Evolutionary conservation across 2,888 invertebrate species (phyloP).

Genomic region (Tachina grossa): DNA sequence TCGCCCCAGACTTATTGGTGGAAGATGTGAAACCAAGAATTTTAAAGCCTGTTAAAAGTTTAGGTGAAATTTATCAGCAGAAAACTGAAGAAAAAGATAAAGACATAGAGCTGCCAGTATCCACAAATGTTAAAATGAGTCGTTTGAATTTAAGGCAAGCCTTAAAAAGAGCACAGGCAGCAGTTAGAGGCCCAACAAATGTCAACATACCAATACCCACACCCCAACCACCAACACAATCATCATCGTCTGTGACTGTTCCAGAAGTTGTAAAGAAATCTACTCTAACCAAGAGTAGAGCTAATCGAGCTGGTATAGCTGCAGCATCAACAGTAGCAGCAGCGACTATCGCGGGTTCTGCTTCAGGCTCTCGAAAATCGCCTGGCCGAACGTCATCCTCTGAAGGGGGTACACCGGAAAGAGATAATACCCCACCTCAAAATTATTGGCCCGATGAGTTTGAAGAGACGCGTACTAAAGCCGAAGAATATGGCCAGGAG

Average conservation of each 20-base stretch:
- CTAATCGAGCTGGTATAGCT: conserved; percentile 27
- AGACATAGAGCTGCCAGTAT: conserved; percentile 65
- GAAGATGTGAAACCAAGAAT: conserved; percentile 39
- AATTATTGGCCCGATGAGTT: conserved; percentile 75
- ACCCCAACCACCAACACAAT: conserved; percentile 30
- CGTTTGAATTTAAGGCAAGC: conserved; percentile 80
- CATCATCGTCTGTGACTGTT: background rate
- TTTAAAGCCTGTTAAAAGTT: conserved; percentile 29
- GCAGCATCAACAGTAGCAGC: conserved; percentile 34
- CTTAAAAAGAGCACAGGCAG: conserved; percentile 77
- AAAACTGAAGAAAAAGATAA: conserved; percentile 51
- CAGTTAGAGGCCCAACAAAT: conserved; percentile 57
- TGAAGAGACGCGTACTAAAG: conserved; percentile 69
- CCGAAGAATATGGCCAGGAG: conserved; percentile 79
- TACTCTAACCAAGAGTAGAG: conserved; percentile 48
- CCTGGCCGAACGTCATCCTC: conserved; percentile 74
- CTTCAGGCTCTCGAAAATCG: conserved; percentile 40
- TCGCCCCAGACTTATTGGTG: conserved; percentile 43
- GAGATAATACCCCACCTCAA: conserved; percentile 71
- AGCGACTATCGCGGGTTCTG: conserved; percentile 32
- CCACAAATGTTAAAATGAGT: conserved; percentile 77
- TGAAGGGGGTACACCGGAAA: conserved; percentile 76
- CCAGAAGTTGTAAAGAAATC: conserved; percentile 41
- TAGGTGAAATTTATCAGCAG: conserved; percentile 55
- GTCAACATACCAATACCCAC: conserved; percentile 8